Evolutionary conservation across 2,113 vertebrate genomes (phyloP).

Genomic region (Zapus hudsonius): DNA sequence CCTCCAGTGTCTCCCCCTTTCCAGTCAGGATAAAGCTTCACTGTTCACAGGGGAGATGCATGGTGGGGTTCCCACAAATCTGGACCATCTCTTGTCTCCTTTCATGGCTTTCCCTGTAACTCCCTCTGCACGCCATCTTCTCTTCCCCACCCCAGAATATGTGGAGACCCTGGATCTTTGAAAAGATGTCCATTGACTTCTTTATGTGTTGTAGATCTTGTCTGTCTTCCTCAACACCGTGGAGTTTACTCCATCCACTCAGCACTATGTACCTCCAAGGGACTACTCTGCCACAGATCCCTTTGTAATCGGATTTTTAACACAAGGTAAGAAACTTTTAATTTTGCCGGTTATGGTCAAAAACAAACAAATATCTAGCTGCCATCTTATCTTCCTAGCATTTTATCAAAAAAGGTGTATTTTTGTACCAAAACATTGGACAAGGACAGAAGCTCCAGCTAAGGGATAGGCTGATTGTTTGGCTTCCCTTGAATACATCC

Average conservation of each 20-base stretch:
- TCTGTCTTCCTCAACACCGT: neutral
- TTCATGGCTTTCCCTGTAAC: neutral
- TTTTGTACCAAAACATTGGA: neutral
- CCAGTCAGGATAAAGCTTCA: neutral
- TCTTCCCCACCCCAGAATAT: too few species aligned
- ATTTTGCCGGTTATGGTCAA: constrained; percentile 28
- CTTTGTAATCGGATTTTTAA: constrained; percentile 48
- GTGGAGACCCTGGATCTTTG: neutral
- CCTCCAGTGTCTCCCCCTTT: neutral
- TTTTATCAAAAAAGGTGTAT: constrained; percentile 10
- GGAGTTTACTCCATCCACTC: neutral
- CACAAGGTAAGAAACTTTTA: constrained; percentile 31
- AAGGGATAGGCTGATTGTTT: neutral
- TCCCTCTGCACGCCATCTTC: neutral
- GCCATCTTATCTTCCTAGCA: neutral
- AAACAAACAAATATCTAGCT: constrained; percentile 17
- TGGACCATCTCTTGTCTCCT: neutral
- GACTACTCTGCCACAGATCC: neutral
- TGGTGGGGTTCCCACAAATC: neutral
- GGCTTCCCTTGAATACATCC: neutral
- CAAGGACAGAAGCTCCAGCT: neutral
- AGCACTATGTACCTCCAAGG: neutral
- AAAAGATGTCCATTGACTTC: neutral
- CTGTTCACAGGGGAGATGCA: neutral
- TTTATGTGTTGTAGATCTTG: neutral